These are phyloP conservation scores for Vidua chalybeata DNA, from an alignment of 2,113 vertebrate genomes.

Conservation along the genomic window DNA sequence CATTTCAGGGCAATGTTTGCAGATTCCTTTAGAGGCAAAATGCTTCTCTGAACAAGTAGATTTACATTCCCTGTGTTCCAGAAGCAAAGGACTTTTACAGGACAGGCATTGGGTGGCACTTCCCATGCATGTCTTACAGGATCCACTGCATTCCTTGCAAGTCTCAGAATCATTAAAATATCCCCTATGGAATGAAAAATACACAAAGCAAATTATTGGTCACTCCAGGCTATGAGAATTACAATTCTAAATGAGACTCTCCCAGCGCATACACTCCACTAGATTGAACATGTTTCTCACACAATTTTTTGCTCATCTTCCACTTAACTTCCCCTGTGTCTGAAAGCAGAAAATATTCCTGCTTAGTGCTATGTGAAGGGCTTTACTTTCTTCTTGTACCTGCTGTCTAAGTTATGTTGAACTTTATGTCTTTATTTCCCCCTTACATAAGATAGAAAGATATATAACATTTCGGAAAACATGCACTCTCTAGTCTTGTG, in stretches of 20 bases:
- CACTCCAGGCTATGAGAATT: neutral
- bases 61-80: constrained; percentile 75
- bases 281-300: neutral
- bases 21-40: constrained; percentile 74
- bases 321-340: neutral
- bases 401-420: neutral
- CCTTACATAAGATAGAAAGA: neutral
- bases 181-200: constrained; percentile 71
- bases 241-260: neutral
- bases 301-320: neutral
- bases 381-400: neutral
- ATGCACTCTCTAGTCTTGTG: neutral
- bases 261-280: neutral
- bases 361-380: neutral
- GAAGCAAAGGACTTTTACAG: constrained; percentile 74
- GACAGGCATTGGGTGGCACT: constrained; percentile 78
- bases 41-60: constrained; percentile 75
- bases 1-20: constrained; percentile 78
- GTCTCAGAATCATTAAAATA: constrained; percentile 67
- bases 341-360: neutral
- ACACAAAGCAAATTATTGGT: neutral
- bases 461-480: neutral
- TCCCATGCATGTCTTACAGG: constrained; percentile 79
- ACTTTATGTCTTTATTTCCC: neutral
- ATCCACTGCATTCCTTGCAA: constrained; percentile 73